These are phyloP conservation scores for Sipunculus nudus DNA, from an alignment of 2,888 invertebrate genomes.

Conservation along the genomic window DNA sequence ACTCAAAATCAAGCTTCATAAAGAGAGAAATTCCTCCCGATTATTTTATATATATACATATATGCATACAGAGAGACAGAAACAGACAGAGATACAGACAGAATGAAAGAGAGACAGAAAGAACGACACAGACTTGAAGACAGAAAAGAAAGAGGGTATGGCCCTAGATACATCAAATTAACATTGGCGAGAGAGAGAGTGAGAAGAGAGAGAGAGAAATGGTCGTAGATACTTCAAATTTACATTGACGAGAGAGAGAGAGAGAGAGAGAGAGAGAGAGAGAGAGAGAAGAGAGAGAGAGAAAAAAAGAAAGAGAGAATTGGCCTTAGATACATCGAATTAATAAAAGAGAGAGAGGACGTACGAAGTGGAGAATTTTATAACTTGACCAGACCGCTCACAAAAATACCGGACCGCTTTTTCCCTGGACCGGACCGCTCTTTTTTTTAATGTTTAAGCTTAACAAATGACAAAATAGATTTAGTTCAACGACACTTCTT, in stretches of 20 bases:
- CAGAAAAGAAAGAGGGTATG: background rate
- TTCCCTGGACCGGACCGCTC: no score
- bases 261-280: conserved; percentile 1
- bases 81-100: background rate
- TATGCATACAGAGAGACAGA: background rate
- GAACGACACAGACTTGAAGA: background rate
- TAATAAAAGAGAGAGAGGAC: background rate
- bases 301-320: background rate
- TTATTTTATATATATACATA: background rate
- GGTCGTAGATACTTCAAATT: no score
- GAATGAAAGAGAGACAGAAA: background rate
- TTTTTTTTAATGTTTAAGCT: no score
- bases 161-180: no score
- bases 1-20: no score
- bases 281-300: background rate
- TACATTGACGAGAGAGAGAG: background rate
- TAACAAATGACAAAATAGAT: no score
- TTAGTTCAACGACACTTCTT: no score
- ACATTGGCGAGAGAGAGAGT: background rate
- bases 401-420: no score
- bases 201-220: background rate
- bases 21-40: background rate
- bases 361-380: no score
- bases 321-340: background rate
- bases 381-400: no score